A percentile compares a stretch with the other conserved stretches of the same genome.
Conservation (phyloP, 2,888 invertebrate species). For the Hydrotaea diabolus region DNA sequence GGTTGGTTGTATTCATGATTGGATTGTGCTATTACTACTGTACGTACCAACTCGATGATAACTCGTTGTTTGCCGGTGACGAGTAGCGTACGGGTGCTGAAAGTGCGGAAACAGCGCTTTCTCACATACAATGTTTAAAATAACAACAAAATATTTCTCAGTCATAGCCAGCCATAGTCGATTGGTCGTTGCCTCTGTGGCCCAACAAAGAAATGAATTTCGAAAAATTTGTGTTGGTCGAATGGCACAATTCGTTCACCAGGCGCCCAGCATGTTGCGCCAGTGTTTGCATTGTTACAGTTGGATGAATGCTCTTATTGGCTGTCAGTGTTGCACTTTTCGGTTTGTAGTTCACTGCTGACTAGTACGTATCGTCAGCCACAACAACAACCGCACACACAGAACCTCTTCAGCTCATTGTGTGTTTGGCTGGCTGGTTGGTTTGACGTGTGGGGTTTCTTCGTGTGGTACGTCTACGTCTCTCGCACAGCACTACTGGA, state of each 20-base stretch:
- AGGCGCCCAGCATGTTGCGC: constrained; percentile 73
- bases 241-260: constrained; percentile 79
- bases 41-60: constrained; percentile 59
- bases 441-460: constrained; percentile 21
- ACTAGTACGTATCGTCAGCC: constrained; percentile 32
- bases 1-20: constrained; percentile 65
- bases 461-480: constrained; percentile 38
- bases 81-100: constrained; percentile 64
- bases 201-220: constrained; percentile 73
- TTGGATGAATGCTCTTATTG: constrained; percentile 80
- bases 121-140: constrained; percentile 51
- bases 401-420: constrained; percentile 32
- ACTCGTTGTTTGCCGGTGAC: constrained; percentile 65
- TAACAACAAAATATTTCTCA: constrained; percentile 47
- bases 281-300: constrained; percentile 76
- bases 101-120: constrained; percentile 56
- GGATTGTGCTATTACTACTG: constrained; percentile 55
- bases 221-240: constrained; percentile 81
- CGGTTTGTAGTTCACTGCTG: constrained; percentile 58
- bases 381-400: constrained; percentile 7
- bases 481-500: constrained; percentile 30
- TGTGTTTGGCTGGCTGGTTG: constrained; percentile 1
- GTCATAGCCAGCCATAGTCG: constrained; percentile 63
- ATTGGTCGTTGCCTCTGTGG: constrained; percentile 73
- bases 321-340: constrained; percentile 72